Base-by-base conservation (phyloP, 92 coral and sea anemone genomes). In the Porites rus region DNA sequence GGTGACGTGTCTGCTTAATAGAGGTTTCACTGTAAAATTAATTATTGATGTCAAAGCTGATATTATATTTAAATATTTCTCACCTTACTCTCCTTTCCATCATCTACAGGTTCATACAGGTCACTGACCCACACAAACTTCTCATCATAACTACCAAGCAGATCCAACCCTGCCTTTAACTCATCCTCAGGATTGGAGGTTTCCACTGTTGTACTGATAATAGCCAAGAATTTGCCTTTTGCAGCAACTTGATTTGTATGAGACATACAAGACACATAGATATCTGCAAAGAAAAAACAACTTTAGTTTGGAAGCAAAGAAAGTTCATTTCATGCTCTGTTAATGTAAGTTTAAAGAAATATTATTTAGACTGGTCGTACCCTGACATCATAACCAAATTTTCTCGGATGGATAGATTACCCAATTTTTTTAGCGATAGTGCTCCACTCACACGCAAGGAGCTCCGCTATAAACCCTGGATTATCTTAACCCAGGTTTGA, bases 201-300 rank as follows among this genome's bases (percentile, higher is more conserved):
- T 77, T 96, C 99, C 51, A 96, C 95, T 21, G 95, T 94, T 1
- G 99, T 93, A 84, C 99, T 94, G 21, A 93, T 95, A 68, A 96
- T 91, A 2, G 99, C 98, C 66, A 96, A 78, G 75, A 80, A 96
- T 75, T 89, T 93, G 80, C 73, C 94, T 68, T 88, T 87, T 2
- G 98, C 90, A 38, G 96, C 83, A 25, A 96, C 99, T 50, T 73
- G 81, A 82, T 96, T 95, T 31, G 96, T 85, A 84, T 83, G 78
- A 6, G 99, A 96, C 69, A 96, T 87, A 60, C 93, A 87, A 88
- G 96, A 92, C 51, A 96, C 91, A 82, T 92, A 96, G 83, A 96
- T 94, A 83, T 96, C 99, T 96, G 70, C 7, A 75, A 87, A 18
- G 21, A 80, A 28, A 2, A 2, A 11, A 38, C 46, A 38, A 3